Base-by-base conservation (phyloP, 1,140 invertebrate species). In the Trissolcus basalis region DNA sequence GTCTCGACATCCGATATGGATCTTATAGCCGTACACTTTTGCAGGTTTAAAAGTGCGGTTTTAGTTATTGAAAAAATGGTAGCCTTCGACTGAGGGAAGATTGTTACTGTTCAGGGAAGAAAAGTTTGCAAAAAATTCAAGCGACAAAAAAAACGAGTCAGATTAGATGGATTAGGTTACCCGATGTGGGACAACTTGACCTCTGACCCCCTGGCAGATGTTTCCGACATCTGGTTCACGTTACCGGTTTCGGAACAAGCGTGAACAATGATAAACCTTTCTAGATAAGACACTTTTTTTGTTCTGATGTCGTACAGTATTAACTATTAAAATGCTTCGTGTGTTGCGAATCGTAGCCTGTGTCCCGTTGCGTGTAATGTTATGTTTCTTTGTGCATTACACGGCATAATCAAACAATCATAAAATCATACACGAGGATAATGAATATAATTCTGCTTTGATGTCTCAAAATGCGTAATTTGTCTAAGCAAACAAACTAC, bases 181-280 rank as follows among this genome's bases (percentile, higher is more conserved):
- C 55, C 61, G 11, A 49, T n/a, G n/a, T n/a, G 53, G 51, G 53
- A 49, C 36, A 43, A 49, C 41, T 35, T 44, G 54, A 67, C 47
- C 54, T 67, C 33, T 51, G 36, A 50, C 51, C 44, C 14, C 27
- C 49, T 55, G 35, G 8, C 44, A 65, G 61, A 65, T 65, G 51
- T 39, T 49, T 45, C 35, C 8, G 55, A 56, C 61, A 56, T 49
- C 61, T 65, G 44, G 51, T 56, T 56, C 27, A 41, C 1, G 27
- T 55, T 55, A 39, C 27, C 11, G 48, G 5, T 49, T 44, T 39
- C 9, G 36, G n/a, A 4, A 6, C 1, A 27, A 27, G 6, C 6
- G 19, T 27, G 19, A 27, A 27, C 19, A 27, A 27, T 27, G 6
- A 27, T 27, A 3, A 27, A 27, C 19, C 19, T 27, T 27, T 6